phyloP scores from a whole-genome alignment of 2,888 invertebrate species.

The Acleris laterana region DNA sequence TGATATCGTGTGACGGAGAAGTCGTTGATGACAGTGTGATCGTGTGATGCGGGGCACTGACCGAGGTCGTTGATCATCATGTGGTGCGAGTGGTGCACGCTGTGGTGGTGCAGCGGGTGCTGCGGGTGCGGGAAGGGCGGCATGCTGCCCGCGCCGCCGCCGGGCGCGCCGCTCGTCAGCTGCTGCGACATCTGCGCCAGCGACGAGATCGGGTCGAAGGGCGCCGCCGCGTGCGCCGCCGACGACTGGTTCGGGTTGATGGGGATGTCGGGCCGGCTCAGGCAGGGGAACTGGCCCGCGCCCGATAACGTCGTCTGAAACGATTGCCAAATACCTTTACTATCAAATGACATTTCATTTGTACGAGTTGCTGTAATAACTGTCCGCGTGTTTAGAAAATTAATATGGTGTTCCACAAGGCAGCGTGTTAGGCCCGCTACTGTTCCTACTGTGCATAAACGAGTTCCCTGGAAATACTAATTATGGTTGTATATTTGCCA shows the following conservation, averaged over 20 bases:
- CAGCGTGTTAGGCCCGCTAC: not conserved
- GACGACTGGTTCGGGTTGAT: conserved; percentile 73
- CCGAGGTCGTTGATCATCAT: conserved; percentile 83
- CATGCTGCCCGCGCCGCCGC: conserved; percentile 62
- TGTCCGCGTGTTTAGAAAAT: too few species aligned
- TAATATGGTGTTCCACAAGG: not conserved
- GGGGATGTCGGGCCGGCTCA: conserved; percentile 77
- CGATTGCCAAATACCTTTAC: not conserved
- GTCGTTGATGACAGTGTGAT: too few species aligned
- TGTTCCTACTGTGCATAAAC: too few species aligned
- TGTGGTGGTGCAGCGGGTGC: conserved; percentile 79
- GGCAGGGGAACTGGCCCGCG: conserved; percentile 78
- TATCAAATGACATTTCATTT: too few species aligned
- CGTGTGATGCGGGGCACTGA: conserved; percentile 39
- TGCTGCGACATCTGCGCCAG: conserved; percentile 98
- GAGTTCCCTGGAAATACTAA: too few species aligned
- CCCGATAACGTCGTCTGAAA: conserved; percentile 75
- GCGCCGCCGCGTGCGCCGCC: conserved; percentile 80
- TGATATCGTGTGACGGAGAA: too few species aligned
- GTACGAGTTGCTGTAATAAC: too few species aligned
- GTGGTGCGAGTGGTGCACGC: conserved; percentile 78
- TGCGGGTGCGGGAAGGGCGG: conserved; percentile 78
- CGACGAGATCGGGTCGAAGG: conserved; percentile 96
- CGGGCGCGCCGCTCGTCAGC: conserved; percentile 87
- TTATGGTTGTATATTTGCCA: too few species aligned